These are phyloP conservation scores for Brachyptera risi DNA, from an alignment of 2,888 invertebrate species.

Conservation along the genomic window DNA sequence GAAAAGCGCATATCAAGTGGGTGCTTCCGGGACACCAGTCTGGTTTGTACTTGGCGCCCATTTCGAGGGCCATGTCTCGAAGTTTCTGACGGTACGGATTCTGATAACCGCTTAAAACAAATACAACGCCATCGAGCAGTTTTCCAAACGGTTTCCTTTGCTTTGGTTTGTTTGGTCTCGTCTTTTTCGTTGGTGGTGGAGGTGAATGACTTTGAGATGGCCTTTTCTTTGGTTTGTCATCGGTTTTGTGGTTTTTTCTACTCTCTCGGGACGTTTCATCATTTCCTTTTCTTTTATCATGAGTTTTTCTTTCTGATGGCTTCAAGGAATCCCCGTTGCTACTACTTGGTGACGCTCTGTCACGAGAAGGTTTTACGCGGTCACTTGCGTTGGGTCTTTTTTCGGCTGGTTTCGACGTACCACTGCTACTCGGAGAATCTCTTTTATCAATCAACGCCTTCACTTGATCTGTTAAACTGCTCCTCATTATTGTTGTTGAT, in stretches of 20 bases:
- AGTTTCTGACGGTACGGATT: conserved; percentile 71
- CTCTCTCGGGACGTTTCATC: conserved; percentile 43
- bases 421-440: too few relatives aligned
- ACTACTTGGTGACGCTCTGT: conserved; percentile 36
- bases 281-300: conserved; percentile 44
- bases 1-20: conserved; percentile 86
- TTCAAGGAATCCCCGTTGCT: conserved; percentile 20
- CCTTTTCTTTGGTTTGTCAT: not conserved
- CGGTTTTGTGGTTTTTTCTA: conserved; percentile 40
- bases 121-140: conserved; percentile 61
- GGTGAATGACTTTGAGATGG: not conserved
- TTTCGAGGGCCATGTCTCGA: conserved; percentile 61
- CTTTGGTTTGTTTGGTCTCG: conserved; percentile 5
- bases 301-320: conserved; percentile 1
- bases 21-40: conserved; percentile 76
- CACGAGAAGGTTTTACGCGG: too few relatives aligned
- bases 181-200: conserved; percentile 18
- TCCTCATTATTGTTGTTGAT: too few relatives aligned
- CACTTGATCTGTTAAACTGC: too few relatives aligned
- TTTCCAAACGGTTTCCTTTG: conserved; percentile 51
- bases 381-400: too few relatives aligned
- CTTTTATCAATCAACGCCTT: too few relatives aligned
- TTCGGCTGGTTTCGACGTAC: too few relatives aligned
- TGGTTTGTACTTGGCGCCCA: conserved; percentile 74
- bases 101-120: conserved; percentile 84